Base-by-base conservation (phyloP, 2,797 vertebrate species). In the Pangasius mekongensis region DNA sequence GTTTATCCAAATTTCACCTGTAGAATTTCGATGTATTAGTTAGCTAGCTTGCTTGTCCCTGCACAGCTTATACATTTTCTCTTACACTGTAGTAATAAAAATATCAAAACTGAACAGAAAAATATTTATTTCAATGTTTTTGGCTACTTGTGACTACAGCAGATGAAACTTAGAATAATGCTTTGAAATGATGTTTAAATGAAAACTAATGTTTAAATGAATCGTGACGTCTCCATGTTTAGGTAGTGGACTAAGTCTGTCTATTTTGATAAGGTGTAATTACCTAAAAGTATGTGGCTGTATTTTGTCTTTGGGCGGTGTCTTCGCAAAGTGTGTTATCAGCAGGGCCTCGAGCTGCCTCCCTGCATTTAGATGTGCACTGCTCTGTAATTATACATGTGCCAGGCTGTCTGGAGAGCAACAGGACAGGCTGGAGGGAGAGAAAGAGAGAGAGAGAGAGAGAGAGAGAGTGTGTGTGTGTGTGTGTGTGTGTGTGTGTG, bases 351-450 rank as follows among this genome's bases (percentile, higher is more conserved):
- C 86, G n/a, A 87, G 86, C 86, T 39, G 84, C 49, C 83, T 90
- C 86, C 78, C 90, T 89, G 82, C 86, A 52, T 89, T 88, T 89
- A 90, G 78, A 86, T 33, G 30, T 85, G 82, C 22, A 13, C 87
- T 90, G 58, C 89, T 88, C 87, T 91, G 86, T 91, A 91, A 92
- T 92, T 91, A 92, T 74, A 77, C 85, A 76, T 89, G 88, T 89
- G 89, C 90, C 91, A 90, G 49, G 86, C 86, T 87, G 90, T 92
- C 89, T 92, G 86, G 81, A 64, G 83, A 82, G 76, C 43, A 87
- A 82, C 54, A 78, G 84, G 78, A 88, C 84, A 82, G 77, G 69
- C 52, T 83, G 43, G 36, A 3, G 78, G 80, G 77, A 47, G 62
- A 73, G 43, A 22, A 36, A 69, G n/a, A 74, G 87, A 64, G 66